phyloP scores from a whole-genome alignment of 2,797 vertebrate genomes.

The Decapterus maruadsi region DNA sequence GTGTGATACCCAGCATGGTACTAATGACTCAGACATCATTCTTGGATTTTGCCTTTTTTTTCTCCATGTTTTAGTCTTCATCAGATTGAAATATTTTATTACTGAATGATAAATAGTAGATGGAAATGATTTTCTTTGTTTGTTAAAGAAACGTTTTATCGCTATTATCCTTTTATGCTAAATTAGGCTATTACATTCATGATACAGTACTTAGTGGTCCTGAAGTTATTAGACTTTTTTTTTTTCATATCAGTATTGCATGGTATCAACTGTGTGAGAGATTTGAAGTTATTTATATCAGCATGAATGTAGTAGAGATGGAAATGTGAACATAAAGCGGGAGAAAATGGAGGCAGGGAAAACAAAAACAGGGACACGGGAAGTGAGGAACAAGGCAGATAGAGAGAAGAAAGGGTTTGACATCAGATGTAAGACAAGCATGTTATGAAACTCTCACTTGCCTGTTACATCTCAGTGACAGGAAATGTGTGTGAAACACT shows the following conservation, averaged over 20 bases:
- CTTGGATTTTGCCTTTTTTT: constrained; percentile 17
- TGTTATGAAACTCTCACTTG: constrained; percentile 49
- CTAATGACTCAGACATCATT: constrained; percentile 50
- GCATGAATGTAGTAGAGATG: not conserved
- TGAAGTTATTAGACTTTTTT: not conserved
- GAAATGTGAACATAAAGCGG: constrained; percentile 1
- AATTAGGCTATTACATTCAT: not conserved
- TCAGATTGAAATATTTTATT: not conserved
- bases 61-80: not conserved
- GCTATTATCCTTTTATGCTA: not conserved
- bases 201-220: not conserved
- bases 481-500: constrained; percentile 5
- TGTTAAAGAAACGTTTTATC: no score
- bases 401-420: constrained; percentile 55
- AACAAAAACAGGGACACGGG: constrained; percentile 10
- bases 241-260: not conserved
- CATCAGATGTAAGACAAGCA: constrained; percentile 41
- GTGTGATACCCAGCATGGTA: constrained; percentile 29
- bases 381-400: constrained; percentile 37
- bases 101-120: constrained; percentile 10
- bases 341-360: constrained; percentile 24
- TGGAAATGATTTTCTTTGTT: not conserved
- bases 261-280: not conserved
- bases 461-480: constrained; percentile 51
- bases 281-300: constrained; percentile 1